Evolutionary conservation across 2,888 invertebrate genomes (phyloP).

Genomic region (Meliscaeva auricollis): DNA sequence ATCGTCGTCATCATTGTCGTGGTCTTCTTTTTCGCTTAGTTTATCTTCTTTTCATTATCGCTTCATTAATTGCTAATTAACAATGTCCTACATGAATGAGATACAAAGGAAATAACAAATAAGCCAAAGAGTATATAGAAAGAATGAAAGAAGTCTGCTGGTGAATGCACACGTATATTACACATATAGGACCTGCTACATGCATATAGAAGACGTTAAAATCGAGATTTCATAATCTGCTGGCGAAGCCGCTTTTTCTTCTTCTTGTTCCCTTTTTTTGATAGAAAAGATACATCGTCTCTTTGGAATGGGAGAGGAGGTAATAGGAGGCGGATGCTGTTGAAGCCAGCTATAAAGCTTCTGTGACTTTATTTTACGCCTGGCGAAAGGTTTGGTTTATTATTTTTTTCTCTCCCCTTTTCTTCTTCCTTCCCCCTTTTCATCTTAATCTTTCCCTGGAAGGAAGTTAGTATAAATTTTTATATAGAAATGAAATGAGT

Average conservation of each 20-base stretch:
- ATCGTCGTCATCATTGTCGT: slow-evolving; percentile 37
- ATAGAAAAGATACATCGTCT: background rate
- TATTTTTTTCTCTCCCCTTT: background rate
- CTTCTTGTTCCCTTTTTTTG: background rate
- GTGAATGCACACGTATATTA: slow-evolving; percentile 26
- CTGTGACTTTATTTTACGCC: slow-evolving; percentile 24
- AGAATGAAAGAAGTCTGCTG: slow-evolving; percentile 9
- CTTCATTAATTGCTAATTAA: slow-evolving; percentile 83
- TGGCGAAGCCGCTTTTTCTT: slow-evolving; percentile 49
- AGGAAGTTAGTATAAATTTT: slow-evolving; percentile 37
- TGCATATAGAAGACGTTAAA: slow-evolving; percentile 3
- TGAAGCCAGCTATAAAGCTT: slow-evolving; percentile 30
- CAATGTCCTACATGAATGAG: slow-evolving; percentile 81
- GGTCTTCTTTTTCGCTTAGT: slow-evolving; percentile 39
- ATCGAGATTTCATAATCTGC: slow-evolving; percentile 62
- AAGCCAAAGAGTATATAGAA: slow-evolving; percentile 31
- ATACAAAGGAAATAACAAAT: slow-evolving; percentile 74
- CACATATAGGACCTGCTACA: background rate
- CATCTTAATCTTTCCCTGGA: background rate
- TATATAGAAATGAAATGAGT: slow-evolving; percentile 52
- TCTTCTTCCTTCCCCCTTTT: background rate
- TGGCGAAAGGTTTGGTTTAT: slow-evolving; percentile 3
- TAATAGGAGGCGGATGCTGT: slow-evolving; percentile 38
- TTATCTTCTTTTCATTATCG: slow-evolving; percentile 81
- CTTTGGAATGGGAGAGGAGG: background rate